phyloP scores from a whole-genome alignment of 2,797 vertebrate genomes.

The Sebastes wilsoni region DNA sequence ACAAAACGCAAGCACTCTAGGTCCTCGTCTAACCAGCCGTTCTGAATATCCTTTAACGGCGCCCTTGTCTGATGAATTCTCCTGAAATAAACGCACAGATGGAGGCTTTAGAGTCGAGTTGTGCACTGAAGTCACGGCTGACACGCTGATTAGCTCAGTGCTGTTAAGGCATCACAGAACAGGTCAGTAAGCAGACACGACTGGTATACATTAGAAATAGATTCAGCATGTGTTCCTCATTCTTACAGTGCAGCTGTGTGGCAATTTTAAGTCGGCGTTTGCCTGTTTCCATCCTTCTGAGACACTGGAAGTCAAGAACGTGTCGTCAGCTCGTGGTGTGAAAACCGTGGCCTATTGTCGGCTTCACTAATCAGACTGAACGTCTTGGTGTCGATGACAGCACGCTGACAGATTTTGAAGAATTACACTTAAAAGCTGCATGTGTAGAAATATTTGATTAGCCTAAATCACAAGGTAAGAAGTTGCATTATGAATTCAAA shows the following conservation, averaged over 20 bases:
- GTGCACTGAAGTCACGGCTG: not conserved
- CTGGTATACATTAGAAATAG: conserved; percentile 20
- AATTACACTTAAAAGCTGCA: not conserved
- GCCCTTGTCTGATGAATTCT: conserved; percentile 17
- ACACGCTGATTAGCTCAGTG: conserved; percentile 34
- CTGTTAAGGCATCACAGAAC: conserved; percentile 7
- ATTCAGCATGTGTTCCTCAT: conserved; percentile 24
- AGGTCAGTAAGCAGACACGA: conserved; percentile 15
- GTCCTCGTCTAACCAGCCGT: conserved; percentile 1
- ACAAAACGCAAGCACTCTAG: conserved; percentile 3
- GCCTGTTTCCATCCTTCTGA: not conserved
- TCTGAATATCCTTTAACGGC: conserved; percentile 14
- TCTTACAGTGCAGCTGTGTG: not conserved
- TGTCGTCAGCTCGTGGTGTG: not conserved
- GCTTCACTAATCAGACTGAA: not conserved
- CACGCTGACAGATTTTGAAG: not conserved
- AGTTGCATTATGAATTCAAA: conserved; percentile 6
- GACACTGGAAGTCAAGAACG: not conserved
- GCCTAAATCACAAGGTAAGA: not conserved
- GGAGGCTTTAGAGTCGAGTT: conserved; percentile 21
- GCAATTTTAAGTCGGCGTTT: not conserved
- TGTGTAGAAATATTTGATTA: not conserved
- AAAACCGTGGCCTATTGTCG: not conserved
- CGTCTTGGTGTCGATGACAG: not conserved
- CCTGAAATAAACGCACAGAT: conserved; percentile 22